Evolutionary conservation across 2,113 vertebrate genomes (phyloP), one percentile per base, ranked within the genome.

Genomic region (Fregetta grallaria): DNA sequence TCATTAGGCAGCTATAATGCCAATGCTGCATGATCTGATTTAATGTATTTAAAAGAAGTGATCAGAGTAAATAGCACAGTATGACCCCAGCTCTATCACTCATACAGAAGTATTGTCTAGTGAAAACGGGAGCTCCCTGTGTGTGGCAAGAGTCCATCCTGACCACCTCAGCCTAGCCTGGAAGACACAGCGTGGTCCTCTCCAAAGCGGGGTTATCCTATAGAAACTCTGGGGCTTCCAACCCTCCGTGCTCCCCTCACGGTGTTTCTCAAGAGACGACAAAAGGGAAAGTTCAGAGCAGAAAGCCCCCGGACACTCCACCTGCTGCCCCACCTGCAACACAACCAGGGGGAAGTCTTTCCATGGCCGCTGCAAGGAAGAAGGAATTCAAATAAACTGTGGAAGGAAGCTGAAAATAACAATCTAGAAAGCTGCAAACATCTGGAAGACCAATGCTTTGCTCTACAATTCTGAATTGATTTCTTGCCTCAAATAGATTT

Each of bases 401-500:
- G 74, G 66, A 36, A 92, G 62, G 77, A 47, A 71, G 91, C 85
- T 70, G 82, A 79, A 86, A 90, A 87, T 68, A 93, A 74, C 58
- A 74, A 78, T 85, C 71, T 84, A 95, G 76, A 92, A 91, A 94
- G 84, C 74, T 70, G n/a, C 67, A 88, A 91, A 86, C 89, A 96
- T 86, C 94, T 97, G 95, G 70, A 90, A 90, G 67, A 32, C 84
- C 91, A 92, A 34, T 5, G 66, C 83, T 90, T 74, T 59, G 70
- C 86, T 94, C 87, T 30, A 82, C 77, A 94, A n/a, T 94, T 84
- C 70, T 68, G 80, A 85, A 86, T 3, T 95, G 89, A 96, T 93
- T 96, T 85, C 90, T 95, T 73, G 87, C 92, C 92, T 95, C 94
- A 93, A 95, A 97, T 91, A 97, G 94, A 80, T 86, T 94, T 95